phyloP scores from a whole-genome alignment of 1,140 invertebrate genomes.

The Drosophila nasuta region DNA sequence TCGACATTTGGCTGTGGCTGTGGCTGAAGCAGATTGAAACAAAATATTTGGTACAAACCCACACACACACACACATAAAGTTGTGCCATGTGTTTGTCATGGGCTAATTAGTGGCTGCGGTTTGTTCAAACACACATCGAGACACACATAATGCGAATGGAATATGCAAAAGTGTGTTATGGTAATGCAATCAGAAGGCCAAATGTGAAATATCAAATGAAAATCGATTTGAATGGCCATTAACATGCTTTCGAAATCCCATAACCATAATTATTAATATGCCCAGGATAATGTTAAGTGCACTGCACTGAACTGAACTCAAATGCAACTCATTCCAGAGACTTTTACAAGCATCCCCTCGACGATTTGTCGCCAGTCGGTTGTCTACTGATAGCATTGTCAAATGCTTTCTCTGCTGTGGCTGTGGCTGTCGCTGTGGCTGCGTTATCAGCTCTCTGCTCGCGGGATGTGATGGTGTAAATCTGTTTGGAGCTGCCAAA shows the following conservation, averaged over 20 bases:
- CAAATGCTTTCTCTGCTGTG: slow-evolving; percentile 25
- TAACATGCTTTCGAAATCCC: slow-evolving; percentile 64
- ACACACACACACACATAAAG: neutral
- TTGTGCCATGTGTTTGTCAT: slow-evolving; percentile 34
- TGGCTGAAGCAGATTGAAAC: slow-evolving; percentile 12
- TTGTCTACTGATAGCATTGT: slow-evolving; percentile 47
- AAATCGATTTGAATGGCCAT: slow-evolving; percentile 72
- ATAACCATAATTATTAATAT: slow-evolving; percentile 79
- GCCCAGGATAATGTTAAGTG: slow-evolving; percentile 37
- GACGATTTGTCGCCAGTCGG: slow-evolving; percentile 13
- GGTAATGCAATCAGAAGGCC: slow-evolving; percentile 50
- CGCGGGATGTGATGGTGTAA: slow-evolving; percentile 35
- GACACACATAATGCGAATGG: slow-evolving; percentile 9
- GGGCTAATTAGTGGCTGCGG: slow-evolving; percentile 45
- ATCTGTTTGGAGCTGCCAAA: slow-evolving; percentile 47
- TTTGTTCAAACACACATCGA: slow-evolving; percentile 10
- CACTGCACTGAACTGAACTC: neutral
- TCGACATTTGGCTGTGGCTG: slow-evolving; percentile 9
- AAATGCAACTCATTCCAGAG: neutral
- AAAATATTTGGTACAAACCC: slow-evolving; percentile 23
- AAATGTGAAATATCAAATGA: slow-evolving; percentile 48
- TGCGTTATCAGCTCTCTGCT: slow-evolving; percentile 23
- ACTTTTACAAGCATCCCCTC: neutral
- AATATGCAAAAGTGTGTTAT: slow-evolving; percentile 38
- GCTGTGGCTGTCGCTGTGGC: neutral